These are phyloP conservation scores for Acanthochromis polyacanthus DNA, from an alignment of 2,113 vertebrate species.

Conservation along the genomic window DNA sequence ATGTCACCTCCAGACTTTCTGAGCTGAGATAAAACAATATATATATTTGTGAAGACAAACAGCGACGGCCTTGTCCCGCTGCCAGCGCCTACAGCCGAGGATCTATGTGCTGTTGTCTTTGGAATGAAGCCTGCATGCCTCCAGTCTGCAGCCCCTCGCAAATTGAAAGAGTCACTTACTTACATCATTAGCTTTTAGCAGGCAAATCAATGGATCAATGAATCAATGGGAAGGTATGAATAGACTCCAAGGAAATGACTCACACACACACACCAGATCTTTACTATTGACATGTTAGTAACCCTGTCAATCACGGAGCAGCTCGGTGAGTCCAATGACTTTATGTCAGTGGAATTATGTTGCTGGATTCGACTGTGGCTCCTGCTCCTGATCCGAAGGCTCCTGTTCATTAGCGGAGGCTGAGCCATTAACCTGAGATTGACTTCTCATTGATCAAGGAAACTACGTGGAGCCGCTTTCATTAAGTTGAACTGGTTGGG, in stretches of 20 bases:
- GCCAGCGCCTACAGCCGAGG: slow-evolving; percentile 35
- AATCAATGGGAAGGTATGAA: slow-evolving; percentile 84
- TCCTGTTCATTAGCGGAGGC: slow-evolving; percentile 74
- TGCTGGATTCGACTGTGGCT: slow-evolving; percentile 70
- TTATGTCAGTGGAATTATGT: slow-evolving; percentile 81
- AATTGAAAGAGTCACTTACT: slow-evolving; percentile 84
- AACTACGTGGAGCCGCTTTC: slow-evolving; percentile 62
- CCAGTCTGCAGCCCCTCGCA: slow-evolving; percentile 49
- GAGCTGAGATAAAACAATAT: not conserved
- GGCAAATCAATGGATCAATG: slow-evolving; percentile 85
- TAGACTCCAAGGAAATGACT: slow-evolving; percentile 77
- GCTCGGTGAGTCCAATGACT: slow-evolving; percentile 68
- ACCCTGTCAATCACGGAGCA: slow-evolving; percentile 77
- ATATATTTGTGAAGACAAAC: slow-evolving; percentile 10
- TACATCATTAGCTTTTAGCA: slow-evolving; percentile 86
- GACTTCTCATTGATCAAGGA: slow-evolving; percentile 80
- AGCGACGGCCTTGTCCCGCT: slow-evolving; percentile 25
- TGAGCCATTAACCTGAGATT: slow-evolving; percentile 81
- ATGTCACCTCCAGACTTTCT: slow-evolving; percentile 11
- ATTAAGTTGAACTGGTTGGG: slow-evolving; percentile 64
- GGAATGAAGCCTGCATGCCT: slow-evolving; percentile 67
- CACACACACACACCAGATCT: slow-evolving; percentile 64
- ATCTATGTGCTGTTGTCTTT: slow-evolving; percentile 71
- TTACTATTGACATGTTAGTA: slow-evolving; percentile 83
- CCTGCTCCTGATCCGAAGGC: slow-evolving; percentile 65